Conservation (phyloP, 1,140 invertebrate species). For the Gyrodactylus bullatarudis region DNA sequence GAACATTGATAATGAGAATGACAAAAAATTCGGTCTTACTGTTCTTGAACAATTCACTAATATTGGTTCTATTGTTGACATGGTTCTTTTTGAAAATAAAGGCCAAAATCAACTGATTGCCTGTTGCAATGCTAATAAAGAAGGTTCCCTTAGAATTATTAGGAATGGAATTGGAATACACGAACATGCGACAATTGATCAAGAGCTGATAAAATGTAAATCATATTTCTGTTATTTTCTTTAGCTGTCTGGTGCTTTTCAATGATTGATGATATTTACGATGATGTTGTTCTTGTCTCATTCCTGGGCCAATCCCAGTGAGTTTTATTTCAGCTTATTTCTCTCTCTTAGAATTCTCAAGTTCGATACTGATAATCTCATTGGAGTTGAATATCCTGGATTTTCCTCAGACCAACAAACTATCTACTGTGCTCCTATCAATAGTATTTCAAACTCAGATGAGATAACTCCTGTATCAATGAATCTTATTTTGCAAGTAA, state of each 20-base stretch:
- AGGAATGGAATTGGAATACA: constrained; percentile 86
- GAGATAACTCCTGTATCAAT: neutral
- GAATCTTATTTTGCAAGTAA: neutral
- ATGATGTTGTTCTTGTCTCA: constrained; percentile 13
- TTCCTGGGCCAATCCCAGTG: constrained; percentile 10
- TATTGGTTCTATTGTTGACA: constrained; percentile 77
- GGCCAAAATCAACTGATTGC: constrained; percentile 84
- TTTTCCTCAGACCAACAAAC: neutral
- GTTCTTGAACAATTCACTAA: constrained; percentile 80
- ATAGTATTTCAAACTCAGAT: neutral
- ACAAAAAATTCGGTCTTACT: constrained; percentile 17
- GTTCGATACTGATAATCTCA: neutral
- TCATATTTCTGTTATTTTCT: neutral
- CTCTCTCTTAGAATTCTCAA: constrained; percentile 8
- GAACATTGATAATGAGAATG: constrained; percentile 39
- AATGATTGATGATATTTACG: constrained; percentile 6
- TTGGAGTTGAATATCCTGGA: neutral
- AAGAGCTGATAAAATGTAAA: constrained; percentile 59
- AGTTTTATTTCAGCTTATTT: neutral
- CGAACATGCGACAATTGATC: constrained; percentile 77
- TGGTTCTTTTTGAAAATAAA: constrained; percentile 65
- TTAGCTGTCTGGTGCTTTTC: constrained; percentile 7
- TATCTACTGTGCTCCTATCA: neutral
- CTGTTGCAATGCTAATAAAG: constrained; percentile 79
- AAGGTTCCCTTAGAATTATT: constrained; percentile 77